Evolutionary conservation across 2,888 invertebrate species (phyloP).

Genomic region (Chesias legatella): DNA sequence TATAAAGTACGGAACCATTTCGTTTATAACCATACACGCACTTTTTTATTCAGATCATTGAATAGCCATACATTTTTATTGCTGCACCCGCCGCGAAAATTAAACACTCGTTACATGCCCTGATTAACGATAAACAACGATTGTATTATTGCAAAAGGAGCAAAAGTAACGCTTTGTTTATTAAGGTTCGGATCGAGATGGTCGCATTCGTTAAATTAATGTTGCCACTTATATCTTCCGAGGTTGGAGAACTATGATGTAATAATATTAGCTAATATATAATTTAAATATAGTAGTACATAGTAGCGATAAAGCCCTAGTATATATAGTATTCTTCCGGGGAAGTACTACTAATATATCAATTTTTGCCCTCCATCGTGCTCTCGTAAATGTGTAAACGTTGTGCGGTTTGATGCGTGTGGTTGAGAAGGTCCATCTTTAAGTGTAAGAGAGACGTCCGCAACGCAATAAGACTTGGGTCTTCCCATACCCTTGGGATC

Average conservation of each 20-base stretch:
- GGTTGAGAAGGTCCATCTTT: too few species aligned
- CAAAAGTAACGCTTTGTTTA: constrained; percentile 40
- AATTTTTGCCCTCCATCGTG: too few species aligned
- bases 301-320: too few species aligned
- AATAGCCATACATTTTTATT: constrained; percentile 62
- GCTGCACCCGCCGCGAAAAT: constrained; percentile 59
- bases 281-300: too few species aligned
- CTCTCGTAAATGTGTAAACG: too few species aligned
- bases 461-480: too few species aligned
- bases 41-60: constrained; percentile 37
- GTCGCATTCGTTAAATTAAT: constrained; percentile 30
- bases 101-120: constrained; percentile 58
- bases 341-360: too few species aligned
- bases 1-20: constrained; percentile 1
- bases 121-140: constrained; percentile 53
- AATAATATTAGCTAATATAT: too few species aligned
- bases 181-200: constrained; percentile 35
- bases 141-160: constrained; percentile 47
- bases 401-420: too few species aligned
- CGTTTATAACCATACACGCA: neutral
- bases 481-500: too few species aligned
- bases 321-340: too few species aligned
- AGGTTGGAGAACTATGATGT: constrained; percentile 3
- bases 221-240: constrained; percentile 16
- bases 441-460: too few species aligned